phyloP scores from a whole-genome alignment of 2,797 vertebrate genomes.

The Delichon dasypus region DNA sequence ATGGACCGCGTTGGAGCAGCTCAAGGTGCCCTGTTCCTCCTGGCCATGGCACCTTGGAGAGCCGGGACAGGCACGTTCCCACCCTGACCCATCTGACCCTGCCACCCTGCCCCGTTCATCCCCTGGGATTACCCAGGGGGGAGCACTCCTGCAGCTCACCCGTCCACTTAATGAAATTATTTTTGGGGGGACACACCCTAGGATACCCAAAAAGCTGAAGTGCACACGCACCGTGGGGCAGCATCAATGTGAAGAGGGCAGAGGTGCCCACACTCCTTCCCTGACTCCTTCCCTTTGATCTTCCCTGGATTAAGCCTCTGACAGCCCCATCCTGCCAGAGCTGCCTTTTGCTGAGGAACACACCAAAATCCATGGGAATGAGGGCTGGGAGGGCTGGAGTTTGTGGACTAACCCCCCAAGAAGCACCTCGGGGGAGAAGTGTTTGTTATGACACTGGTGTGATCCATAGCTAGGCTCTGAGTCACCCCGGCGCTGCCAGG shows the following conservation, averaged over 20 bases:
- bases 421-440: background rate
- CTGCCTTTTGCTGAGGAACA: background rate
- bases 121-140: background rate
- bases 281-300: fast-evolving
- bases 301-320: background rate
- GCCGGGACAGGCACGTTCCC: background rate
- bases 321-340: background rate
- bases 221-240: background rate
- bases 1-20: fast-evolving
- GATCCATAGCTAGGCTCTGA: conserved; percentile 22
- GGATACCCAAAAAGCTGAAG: background rate
- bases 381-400: background rate
- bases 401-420: background rate
- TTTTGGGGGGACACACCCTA: background rate
- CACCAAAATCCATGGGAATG: background rate
- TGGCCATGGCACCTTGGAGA: background rate
- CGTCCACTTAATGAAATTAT: background rate
- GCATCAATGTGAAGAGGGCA: background rate
- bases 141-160: background rate
- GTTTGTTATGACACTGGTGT: background rate
- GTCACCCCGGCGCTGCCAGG: conserved; percentile 11
- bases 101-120: background rate
- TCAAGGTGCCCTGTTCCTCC: background rate
- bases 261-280: background rate
- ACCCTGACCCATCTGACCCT: background rate